Evolutionary conservation across 2,888 invertebrate genomes (phyloP).

Genomic region (Aquatica leii): DNA sequence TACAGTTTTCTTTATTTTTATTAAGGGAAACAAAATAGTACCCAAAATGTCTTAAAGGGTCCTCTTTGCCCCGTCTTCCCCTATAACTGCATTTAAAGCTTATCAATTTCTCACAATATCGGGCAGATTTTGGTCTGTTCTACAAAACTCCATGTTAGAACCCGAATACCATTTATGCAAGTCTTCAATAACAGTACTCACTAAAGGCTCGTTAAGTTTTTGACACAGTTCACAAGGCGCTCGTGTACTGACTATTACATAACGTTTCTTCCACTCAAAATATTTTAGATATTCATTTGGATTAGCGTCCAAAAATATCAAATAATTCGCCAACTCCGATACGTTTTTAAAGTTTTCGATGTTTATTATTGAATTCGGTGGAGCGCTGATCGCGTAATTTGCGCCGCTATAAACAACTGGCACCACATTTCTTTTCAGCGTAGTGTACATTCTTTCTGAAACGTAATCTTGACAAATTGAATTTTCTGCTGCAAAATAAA

Average conservation of each 20-base stretch:
- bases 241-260: constrained; percentile 33
- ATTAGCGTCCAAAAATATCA: no score
- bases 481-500: constrained; percentile 77
- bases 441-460: constrained; percentile 69
- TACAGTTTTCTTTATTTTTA: no score
- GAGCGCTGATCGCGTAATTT: constrained; percentile 65
- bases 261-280: constrained; percentile 64
- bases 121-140: constrained; percentile 1
- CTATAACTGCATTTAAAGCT: no score
- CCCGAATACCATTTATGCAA: constrained; percentile 45
- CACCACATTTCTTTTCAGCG: constrained; percentile 66
- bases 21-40: no score
- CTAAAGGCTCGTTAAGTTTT: constrained; percentile 45
- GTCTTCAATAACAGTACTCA: constrained; percentile 34
- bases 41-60: no score
- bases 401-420: constrained; percentile 74
- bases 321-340: constrained; percentile 62
- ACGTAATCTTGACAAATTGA: constrained; percentile 72
- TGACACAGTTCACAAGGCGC: constrained; percentile 46
- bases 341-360: constrained; percentile 65
- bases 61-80: no score
- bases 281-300: no score
- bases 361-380: constrained; percentile 65
- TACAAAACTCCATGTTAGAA: neutral
- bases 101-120: neutral